These are phyloP conservation scores for Barypeithes pellucidus DNA, from an alignment of 2,888 invertebrate species.

Conservation along the genomic window DNA sequence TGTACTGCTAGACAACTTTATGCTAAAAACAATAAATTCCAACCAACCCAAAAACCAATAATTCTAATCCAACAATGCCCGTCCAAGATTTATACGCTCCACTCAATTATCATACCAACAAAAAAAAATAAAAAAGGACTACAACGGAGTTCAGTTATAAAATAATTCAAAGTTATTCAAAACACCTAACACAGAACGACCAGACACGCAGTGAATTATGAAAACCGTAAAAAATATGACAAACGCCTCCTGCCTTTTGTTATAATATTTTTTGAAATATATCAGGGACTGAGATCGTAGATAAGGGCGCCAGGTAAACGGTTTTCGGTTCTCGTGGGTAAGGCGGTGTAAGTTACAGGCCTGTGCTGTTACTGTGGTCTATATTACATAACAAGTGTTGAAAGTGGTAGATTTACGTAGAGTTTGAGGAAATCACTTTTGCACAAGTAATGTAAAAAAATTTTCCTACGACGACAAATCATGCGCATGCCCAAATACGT, in stretches of 20 bases:
- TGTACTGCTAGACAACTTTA: slow-evolving; percentile 13
- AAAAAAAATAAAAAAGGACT: slow-evolving; percentile 57
- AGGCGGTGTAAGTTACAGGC: slow-evolving; percentile 49
- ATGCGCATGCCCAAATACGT: too few species aligned
- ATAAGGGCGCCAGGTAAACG: slow-evolving; percentile 65
- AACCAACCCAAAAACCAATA: slow-evolving; percentile 24
- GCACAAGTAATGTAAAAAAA: too few species aligned
- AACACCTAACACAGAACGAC: slow-evolving; percentile 61
- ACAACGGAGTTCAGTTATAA: slow-evolving; percentile 63
- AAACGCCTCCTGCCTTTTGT: slow-evolving; percentile 68
- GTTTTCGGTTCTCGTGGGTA: slow-evolving; percentile 32
- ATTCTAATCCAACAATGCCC: slow-evolving; percentile 28
- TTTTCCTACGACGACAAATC: too few species aligned
- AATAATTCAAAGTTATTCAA: slow-evolving; percentile 70
- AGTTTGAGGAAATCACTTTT: too few species aligned
- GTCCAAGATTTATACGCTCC: slow-evolving; percentile 40
- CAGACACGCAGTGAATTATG: slow-evolving; percentile 66
- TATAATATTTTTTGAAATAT: slow-evolving; percentile 68
- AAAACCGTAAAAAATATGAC: slow-evolving; percentile 70
- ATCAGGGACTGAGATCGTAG: slow-evolving; percentile 65
- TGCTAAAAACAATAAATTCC: slow-evolving; percentile 31
- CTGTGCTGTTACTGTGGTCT: slow-evolving; percentile 1
- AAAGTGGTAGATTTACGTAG: too few species aligned
- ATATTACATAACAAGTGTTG: background rate
- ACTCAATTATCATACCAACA: slow-evolving; percentile 45